Conservation (phyloP, 92 coral and sea anemone species). For the Paramuricea clavata region DNA sequence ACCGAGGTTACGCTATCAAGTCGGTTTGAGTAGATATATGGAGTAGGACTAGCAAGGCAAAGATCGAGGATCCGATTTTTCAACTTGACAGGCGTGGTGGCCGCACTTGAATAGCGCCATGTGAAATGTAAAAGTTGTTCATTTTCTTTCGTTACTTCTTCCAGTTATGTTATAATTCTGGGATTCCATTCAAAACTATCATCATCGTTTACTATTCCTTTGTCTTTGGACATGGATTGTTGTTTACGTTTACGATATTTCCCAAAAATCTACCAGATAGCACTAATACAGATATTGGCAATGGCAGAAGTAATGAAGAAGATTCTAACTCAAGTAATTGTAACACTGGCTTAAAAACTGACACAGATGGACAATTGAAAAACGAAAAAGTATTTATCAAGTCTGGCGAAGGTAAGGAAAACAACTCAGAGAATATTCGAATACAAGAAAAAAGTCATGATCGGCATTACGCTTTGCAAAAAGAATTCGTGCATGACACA, state of each 20-base stretch:
- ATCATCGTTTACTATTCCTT: conserved; percentile 9
- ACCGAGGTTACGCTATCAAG: no score
- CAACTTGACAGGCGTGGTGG: no score
- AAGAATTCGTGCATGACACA: background rate
- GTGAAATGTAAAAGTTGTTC: background rate
- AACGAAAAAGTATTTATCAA: background rate
- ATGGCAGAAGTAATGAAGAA: background rate
- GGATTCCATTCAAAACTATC: background rate
- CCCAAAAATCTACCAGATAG: background rate
- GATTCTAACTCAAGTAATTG: no score
- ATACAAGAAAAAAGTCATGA: background rate
- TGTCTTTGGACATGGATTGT: background rate
- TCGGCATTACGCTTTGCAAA: background rate
- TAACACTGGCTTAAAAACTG: background rate
- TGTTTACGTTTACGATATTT: conserved; percentile 19
- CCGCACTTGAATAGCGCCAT: no score
- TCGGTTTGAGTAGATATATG: no score
- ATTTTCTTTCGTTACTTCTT: background rate
- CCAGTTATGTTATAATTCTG: conserved; percentile 3
- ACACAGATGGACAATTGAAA: background rate
- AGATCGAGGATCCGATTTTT: no score
- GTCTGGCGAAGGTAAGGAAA: background rate
- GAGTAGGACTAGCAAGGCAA: no score
- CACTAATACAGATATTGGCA: background rate
- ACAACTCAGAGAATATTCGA: background rate